Base-by-base conservation (phyloP, 2,888 invertebrate genomes). In the Zeuzera pyrina region DNA sequence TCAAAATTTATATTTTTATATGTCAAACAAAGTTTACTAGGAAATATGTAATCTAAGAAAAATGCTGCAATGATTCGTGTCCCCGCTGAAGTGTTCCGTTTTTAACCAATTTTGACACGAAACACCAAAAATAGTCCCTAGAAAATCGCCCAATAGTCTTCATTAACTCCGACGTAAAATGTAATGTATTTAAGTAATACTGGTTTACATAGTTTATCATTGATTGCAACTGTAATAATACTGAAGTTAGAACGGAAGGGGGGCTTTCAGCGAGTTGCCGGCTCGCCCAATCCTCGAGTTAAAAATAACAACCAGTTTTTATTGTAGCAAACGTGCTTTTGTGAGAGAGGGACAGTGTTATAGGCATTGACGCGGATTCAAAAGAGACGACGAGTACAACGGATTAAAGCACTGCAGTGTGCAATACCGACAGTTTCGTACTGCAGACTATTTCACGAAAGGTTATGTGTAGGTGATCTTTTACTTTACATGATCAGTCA, bases 301-400 rank as follows among this genome's bases (percentile, higher is more conserved):
- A 79, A 79, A 79, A 79, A 79, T 81, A 81, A 78, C 74, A 71
- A 74, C 74, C 76, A 71, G 76, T 79, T 79, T 78, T 78, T 78
- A 73, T 72, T 77, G 68, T 72, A 66, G 59, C 59, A 58, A 68
- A 57, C 71, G 64, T 69, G 66, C 61, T 58, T 67, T 53, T 41
- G 77, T 56, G 71, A 57, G 70, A 79, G 57, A 74, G 69, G 67
- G 78, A 78, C 56, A 51, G 66, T 58, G 47, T 57, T 59, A 74
- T 61, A 64, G 65, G 62, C 61, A 58, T 55, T 44, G 36, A 39
- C 43, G 35, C 52, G 61, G 58, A 57, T 66, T 62, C 39, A 72
- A 77, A 47, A 61, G 71, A 70, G 76, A 79, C 57, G 52, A 56
- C 49, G 31, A 65, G 67, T 69, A 64, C 70, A 71, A 74, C 77